phyloP scores from a whole-genome alignment of 2,888 invertebrate species.

The Venusia cambrica region DNA sequence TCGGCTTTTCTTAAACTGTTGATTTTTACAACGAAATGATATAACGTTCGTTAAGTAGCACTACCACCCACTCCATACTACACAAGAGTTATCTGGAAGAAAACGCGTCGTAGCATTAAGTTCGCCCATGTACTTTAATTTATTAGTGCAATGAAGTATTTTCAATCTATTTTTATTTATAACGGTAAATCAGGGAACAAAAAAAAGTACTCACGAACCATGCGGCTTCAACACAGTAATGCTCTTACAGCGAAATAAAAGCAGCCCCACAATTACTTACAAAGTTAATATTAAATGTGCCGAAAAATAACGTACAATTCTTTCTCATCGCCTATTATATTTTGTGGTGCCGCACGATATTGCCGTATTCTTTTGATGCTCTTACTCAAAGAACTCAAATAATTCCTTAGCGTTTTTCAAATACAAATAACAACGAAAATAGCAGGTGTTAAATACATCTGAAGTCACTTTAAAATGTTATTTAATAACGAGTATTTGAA shows the following conservation, averaged over 20 bases:
- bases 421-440: neutral
- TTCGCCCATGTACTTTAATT: no score
- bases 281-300: conserved; percentile 10
- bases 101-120: no score
- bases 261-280: conserved; percentile 1
- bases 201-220: neutral
- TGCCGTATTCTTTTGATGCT: conserved; percentile 28
- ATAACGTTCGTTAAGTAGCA: no score
- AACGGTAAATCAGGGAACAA: no score
- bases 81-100: no score
- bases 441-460: conserved; percentile 2
- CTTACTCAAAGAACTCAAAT: conserved; percentile 26
- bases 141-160: no score
- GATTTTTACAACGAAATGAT: no score
- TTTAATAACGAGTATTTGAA: no score
- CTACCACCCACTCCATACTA: no score
- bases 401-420: conserved; percentile 15
- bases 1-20: no score
- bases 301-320: conserved; percentile 19
- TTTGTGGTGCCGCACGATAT: conserved; percentile 24
- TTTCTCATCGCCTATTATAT: conserved; percentile 22
- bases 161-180: no score
- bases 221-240: conserved; percentile 1
- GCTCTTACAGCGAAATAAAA: conserved; percentile 1
- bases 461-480: no score